Conservation (phyloP, 1,140 invertebrate species). For the Drosophila pallidifrons region DNA sequence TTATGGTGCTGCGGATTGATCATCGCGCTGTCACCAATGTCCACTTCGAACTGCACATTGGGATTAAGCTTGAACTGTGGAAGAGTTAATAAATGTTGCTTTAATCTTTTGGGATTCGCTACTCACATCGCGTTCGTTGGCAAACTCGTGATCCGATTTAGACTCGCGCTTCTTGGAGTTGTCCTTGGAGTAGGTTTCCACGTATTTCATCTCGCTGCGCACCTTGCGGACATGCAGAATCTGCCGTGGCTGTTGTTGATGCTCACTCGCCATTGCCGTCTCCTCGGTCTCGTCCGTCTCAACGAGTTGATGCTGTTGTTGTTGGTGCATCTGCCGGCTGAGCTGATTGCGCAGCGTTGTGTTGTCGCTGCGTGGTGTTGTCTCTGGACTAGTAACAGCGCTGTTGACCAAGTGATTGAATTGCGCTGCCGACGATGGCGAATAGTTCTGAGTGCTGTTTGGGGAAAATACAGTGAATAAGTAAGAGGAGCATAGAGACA, state of each 20-base stretch:
- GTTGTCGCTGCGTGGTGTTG: slow-evolving; percentile 56
- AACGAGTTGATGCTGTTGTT: neutral
- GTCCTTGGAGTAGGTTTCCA: slow-evolving; percentile 60
- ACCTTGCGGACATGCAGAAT: slow-evolving; percentile 75
- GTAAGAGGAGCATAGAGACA: neutral
- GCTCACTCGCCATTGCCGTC: neutral
- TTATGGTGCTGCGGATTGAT: slow-evolving; percentile 41
- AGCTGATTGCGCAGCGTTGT: slow-evolving; percentile 61
- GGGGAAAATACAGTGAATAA: neutral
- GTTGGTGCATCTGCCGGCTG: slow-evolving; percentile 9
- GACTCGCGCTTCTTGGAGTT: slow-evolving; percentile 70
- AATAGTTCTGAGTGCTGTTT: slow-evolving; percentile 35
- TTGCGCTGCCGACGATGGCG: slow-evolving; percentile 4
- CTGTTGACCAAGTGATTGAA: slow-evolving; percentile 61
- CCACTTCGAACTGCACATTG: slow-evolving; percentile 66
- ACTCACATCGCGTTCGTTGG: slow-evolving; percentile 75
- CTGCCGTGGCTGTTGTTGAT: slow-evolving; percentile 46
- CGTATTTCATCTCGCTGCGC: slow-evolving; percentile 81
- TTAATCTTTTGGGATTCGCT: neutral
- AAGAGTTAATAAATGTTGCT: neutral
- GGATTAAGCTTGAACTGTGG: slow-evolving; percentile 65
- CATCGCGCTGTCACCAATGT: slow-evolving; percentile 68
- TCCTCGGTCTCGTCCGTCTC: slow-evolving; percentile 25
- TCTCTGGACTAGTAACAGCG: slow-evolving; percentile 49
- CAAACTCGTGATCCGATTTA: slow-evolving; percentile 82